These are phyloP conservation scores for Fistularia tabacaria DNA, from an alignment of 2,797 vertebrate genomes.

Conservation along the genomic window DNA sequence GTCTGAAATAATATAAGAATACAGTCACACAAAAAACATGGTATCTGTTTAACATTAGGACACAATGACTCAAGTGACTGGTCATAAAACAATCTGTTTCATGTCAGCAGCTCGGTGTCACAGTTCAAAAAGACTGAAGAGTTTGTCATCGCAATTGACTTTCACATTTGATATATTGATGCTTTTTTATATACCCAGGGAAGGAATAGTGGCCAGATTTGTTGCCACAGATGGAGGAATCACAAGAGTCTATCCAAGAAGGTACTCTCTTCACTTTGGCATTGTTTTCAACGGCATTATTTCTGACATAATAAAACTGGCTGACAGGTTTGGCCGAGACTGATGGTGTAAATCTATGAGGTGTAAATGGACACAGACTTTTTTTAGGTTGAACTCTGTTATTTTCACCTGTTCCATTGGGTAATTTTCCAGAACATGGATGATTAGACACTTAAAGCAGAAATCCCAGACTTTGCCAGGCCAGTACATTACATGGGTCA, in stretches of 20 bases:
- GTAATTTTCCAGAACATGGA: conserved; percentile 39
- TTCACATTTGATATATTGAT: conserved; percentile 39
- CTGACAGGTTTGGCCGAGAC: too few species aligned
- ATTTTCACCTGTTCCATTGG: conserved; percentile 43
- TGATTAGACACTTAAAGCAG: conserved; percentile 40
- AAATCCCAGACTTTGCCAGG: conserved; percentile 23
- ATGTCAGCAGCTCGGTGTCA: conserved; percentile 20
- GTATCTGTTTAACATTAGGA: conserved; percentile 54
- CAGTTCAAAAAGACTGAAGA: conserved; percentile 16
- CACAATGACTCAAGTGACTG: conserved; percentile 33
- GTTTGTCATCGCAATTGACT: conserved; percentile 15
- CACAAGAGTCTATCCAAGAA: conserved; percentile 93
- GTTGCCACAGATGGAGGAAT: conserved; percentile 97
- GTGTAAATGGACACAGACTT: conserved; percentile 51
- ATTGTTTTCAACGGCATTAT: conserved; percentile 16
- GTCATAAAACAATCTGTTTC: conserved; percentile 29
- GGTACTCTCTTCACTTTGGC: conserved; percentile 69
- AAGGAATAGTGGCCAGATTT: conserved; percentile 87
- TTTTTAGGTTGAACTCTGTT: conserved; percentile 27
- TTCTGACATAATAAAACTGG: conserved; percentile 8
- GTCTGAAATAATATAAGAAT: conserved; percentile 41
- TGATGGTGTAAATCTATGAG: conserved; percentile 36
- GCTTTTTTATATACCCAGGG: conserved; percentile 69
- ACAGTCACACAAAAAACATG: conserved; percentile 18
- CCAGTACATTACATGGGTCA: conserved; percentile 37